Conservation (phyloP, 1,140 invertebrate species). For the Melitaea cinxia region DNA sequence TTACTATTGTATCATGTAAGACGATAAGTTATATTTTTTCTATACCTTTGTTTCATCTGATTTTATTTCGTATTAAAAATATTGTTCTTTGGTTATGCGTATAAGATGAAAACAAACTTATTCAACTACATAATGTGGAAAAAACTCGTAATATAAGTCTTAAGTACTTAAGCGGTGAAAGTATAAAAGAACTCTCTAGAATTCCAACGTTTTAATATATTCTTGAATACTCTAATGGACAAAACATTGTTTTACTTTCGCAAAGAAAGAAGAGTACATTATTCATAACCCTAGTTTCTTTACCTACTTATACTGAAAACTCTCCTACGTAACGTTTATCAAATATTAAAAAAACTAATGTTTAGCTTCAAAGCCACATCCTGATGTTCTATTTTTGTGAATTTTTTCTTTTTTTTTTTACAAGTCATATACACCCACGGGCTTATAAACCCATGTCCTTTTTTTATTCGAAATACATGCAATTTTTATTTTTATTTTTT, state of each 20-base stretch:
- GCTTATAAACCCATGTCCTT: too few species aligned
- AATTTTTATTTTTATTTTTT: too few species aligned
- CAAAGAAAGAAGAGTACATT: conserved; percentile 6
- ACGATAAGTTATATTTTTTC: neutral
- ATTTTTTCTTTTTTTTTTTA: neutral
- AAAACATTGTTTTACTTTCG: conserved; percentile 11
- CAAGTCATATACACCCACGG: too few species aligned
- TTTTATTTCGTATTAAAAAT: too few species aligned
- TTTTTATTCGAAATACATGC: too few species aligned
- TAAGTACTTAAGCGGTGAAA: neutral
- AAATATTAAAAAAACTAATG: neutral
- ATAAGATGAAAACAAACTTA: too few species aligned
- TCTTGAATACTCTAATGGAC: neutral
- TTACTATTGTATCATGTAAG: neutral
- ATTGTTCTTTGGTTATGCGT: too few species aligned
- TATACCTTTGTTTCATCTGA: too few species aligned
- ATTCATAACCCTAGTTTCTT: conserved; percentile 1
- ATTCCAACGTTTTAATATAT: neutral
- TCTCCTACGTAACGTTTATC: neutral
- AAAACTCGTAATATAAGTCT: neutral
- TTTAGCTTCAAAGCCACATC: neutral
- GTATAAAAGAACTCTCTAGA: neutral
- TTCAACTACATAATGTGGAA: neutral
- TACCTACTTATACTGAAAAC: neutral
- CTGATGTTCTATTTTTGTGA: neutral